phyloP scores from a whole-genome alignment of 2,113 vertebrate species.

The Hemiprocne comata region DNA sequence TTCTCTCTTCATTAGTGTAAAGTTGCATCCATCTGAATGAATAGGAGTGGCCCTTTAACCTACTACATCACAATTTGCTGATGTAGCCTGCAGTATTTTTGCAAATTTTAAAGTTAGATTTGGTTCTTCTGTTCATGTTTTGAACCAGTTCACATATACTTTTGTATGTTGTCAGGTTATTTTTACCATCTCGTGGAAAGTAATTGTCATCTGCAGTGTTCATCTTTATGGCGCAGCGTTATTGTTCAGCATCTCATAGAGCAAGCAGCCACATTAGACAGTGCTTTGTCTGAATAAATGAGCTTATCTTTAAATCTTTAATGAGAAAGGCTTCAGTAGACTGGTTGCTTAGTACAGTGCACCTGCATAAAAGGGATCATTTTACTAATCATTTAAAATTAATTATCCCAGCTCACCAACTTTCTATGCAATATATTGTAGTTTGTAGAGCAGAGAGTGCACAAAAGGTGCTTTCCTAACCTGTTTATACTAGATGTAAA shows the following conservation, averaged over 20 bases:
- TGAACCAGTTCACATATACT: not conserved
- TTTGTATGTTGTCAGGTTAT: not conserved
- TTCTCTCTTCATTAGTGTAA: not conserved
- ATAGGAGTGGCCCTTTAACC: not conserved
- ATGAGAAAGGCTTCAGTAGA: slow-evolving; percentile 79
- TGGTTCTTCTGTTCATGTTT: not conserved
- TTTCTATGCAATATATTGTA: slow-evolving; percentile 53
- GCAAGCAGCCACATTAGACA: slow-evolving; percentile 37
- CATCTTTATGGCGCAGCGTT: slow-evolving; percentile 19
- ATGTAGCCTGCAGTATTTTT: not conserved
- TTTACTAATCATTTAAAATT: slow-evolving; percentile 91
- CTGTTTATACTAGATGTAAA: slow-evolving; percentile 11
- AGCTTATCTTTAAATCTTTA: slow-evolving; percentile 83
- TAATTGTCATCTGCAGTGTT: slow-evolving; percentile 26
- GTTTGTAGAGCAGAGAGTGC: not conserved
- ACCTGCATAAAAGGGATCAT: slow-evolving; percentile 78
- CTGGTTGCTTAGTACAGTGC: slow-evolving; percentile 80
- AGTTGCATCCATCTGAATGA: not conserved
- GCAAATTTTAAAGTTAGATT: not conserved
- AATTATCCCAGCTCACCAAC: slow-evolving; percentile 74
- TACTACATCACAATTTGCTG: not conserved
- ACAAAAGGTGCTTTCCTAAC: slow-evolving; percentile 43
- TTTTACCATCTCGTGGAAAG: slow-evolving; percentile 23
- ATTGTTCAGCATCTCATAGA: slow-evolving; percentile 38
- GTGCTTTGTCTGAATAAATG: slow-evolving; percentile 64